Percentiles rank a stretch among this genome's conserved stretches.
Evolutionary conservation across 2,888 invertebrate genomes (phyloP).

Genomic region (Drosophila lacicola): DNA sequence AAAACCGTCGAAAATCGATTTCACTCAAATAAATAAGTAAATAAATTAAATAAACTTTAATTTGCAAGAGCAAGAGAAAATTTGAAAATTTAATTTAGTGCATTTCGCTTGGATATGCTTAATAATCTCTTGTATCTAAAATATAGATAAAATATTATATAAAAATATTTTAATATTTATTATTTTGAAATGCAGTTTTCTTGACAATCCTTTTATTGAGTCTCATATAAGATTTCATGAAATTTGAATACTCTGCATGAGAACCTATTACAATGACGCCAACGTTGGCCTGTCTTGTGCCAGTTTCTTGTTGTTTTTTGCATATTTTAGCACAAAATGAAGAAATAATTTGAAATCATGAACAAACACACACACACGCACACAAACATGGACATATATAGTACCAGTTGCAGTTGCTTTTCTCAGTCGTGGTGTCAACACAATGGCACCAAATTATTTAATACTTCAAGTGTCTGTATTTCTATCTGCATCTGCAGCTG

Average conservation of each 20-base stretch:
- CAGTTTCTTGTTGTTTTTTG: slow-evolving; percentile 59
- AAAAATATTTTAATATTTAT: no score
- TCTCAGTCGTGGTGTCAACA: slow-evolving; percentile 66
- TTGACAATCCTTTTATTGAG: not conserved
- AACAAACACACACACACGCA: slow-evolving; percentile 34
- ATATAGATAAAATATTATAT: no score
- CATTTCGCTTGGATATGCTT: no score
- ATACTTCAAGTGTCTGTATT: slow-evolving; percentile 74
- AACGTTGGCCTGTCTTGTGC: slow-evolving; percentile 62
- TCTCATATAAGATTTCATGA: not conserved
- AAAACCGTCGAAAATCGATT: no score
- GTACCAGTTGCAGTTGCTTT: slow-evolving; percentile 33
- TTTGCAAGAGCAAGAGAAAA: no score
- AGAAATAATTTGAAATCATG: slow-evolving; percentile 77
- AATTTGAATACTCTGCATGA: slow-evolving; percentile 30
- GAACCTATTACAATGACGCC: slow-evolving; percentile 45
- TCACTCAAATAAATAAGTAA: no score
- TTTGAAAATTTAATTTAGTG: no score
- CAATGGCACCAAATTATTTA: slow-evolving; percentile 82
- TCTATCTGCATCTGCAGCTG: slow-evolving; percentile 14
- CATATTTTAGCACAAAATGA: slow-evolving; percentile 72
- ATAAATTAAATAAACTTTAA: not conserved
- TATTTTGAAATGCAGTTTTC: not conserved
- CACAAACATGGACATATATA: slow-evolving; percentile 4
- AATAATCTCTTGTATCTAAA: no score